Percentiles rank a stretch among this genome's conserved stretches.
phyloP scores from a whole-genome alignment of 2,888 invertebrate genomes.

The Dryobota labecula region DNA sequence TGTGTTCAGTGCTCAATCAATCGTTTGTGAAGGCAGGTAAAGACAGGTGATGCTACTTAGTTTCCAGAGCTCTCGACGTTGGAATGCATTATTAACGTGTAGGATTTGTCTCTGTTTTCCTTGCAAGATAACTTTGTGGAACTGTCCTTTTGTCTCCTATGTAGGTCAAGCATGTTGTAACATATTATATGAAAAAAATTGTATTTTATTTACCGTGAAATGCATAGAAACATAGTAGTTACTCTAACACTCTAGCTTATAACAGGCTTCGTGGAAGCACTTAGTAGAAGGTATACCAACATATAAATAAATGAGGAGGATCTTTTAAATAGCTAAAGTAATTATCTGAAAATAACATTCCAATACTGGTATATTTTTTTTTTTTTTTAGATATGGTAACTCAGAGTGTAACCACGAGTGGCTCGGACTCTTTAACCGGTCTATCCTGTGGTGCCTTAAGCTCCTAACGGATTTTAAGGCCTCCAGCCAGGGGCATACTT shows the following conservation, averaged over 20 bases:
- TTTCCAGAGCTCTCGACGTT: conserved; percentile 38
- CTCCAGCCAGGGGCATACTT: no score
- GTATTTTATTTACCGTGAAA: background rate
- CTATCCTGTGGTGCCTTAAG: no score
- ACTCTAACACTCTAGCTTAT: background rate
- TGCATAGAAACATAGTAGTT: background rate
- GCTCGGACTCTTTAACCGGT: no score
- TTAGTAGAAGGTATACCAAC: background rate
- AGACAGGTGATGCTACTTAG: conserved; percentile 49
- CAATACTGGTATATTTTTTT: no score
- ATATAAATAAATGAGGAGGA: background rate
- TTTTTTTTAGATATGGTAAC: no score
- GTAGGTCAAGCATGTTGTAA: conserved; percentile 15
- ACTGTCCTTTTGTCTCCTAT: background rate
- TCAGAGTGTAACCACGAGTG: no score
- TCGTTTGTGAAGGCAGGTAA: conserved; percentile 17
- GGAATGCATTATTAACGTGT: conserved; percentile 44
- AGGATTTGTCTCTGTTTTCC: conserved; percentile 36
- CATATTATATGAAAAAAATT: background rate
- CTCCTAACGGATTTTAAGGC: no score
- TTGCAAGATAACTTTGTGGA: conserved; percentile 27
- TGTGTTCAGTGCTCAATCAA: conserved; percentile 27
- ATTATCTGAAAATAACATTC: background rate
- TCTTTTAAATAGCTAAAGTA: background rate
- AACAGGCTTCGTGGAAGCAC: background rate